Evolutionary conservation across 2,888 invertebrate genomes (phyloP).

Genomic region (Trichogramma dendrolimi): DNA sequence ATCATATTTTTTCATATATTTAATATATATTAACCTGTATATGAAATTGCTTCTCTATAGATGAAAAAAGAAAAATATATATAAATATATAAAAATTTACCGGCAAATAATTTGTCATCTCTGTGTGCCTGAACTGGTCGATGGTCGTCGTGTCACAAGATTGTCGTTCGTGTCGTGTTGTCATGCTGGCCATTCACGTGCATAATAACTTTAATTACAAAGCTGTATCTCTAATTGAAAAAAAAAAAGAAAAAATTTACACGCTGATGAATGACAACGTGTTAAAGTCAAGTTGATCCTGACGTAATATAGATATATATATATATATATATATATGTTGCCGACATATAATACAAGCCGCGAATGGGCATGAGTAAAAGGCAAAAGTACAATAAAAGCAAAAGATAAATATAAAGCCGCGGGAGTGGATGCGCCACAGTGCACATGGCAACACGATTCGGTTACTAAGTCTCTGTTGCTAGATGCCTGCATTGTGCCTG

Average conservation of each 20-base stretch:
- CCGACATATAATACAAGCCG: not conserved
- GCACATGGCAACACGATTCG: slow-evolving; percentile 52
- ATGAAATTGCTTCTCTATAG: slow-evolving; percentile 14
- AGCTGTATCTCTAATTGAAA: not conserved
- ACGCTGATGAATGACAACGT: not conserved
- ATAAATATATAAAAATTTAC: slow-evolving; percentile 35
- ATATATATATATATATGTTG: not conserved
- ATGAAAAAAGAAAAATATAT: slow-evolving; percentile 22
- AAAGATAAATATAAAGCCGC: not conserved
- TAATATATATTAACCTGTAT: slow-evolving; percentile 25
- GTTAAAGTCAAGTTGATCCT: not conserved
- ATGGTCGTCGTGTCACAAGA: slow-evolving; percentile 54
- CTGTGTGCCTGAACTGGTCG: slow-evolving; percentile 53
- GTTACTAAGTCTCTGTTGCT: slow-evolving; percentile 78
- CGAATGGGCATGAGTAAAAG: not conserved
- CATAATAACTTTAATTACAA: slow-evolving; percentile 3
- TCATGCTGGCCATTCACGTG: slow-evolving; percentile 50
- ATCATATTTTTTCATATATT: slow-evolving; percentile 26
- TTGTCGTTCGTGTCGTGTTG: slow-evolving; percentile 54
- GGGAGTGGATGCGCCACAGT: slow-evolving; percentile 45
- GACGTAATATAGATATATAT: not conserved
- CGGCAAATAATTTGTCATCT: slow-evolving; percentile 44
- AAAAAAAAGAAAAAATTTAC: not conserved
- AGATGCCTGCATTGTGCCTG: slow-evolving; percentile 76
- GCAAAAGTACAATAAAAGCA: not conserved